Evolutionary conservation across 2,113 vertebrate genomes (phyloP), one percentile per base, ranked within the genome.

Genomic region (Megaptera novaeangliae): DNA sequence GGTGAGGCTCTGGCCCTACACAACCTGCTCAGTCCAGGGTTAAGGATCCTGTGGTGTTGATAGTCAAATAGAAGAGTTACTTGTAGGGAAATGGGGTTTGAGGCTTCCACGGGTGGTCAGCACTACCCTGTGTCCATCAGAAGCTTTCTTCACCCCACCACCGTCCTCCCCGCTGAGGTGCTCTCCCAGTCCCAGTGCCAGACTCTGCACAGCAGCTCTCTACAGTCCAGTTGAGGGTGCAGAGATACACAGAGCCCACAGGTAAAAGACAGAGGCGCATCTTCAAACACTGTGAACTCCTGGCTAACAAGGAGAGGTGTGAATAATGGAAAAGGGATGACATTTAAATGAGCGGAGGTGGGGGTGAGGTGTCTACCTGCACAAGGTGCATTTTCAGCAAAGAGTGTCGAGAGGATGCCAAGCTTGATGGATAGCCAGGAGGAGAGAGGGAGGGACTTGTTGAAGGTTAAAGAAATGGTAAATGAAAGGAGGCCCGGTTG

Each of bases 51-150:
- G 13, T 27, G 55, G 55, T 52, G 7, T 36, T 36, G 57, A 2
- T 59, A 18, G 10, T 75, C 34, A 81, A 2, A 44, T 23, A 55
- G 66, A 41, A 94, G 74, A 39, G 64, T n/a, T 71, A 44, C 13
- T 69, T 21, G 5, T 8, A 74, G 84, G 21, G 6, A 61, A 55
- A 71, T 13, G 27, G 11, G 20, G 6, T 18, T 49, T 20, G 39
- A 82, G 66, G 27, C 23, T 55, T 55, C 12, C 2, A 0, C 34
- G n/a, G 8, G 14, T 57, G 66, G 64, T 83, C 4, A 0, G 36
- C n/a, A 27, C 27, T 52, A 1, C 66, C 44, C 66, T 44, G 0
- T 21, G 5, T 77, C 59, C 66, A 7, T 75, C 20, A 10, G 66
- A 72, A 46, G 41, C n/a, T 86, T 15, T 77, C 29, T 39, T 49